Percentiles rank a stretch among this genome's conserved stretches.
Conservation (phyloP, 2,113 vertebrate species). For the Aspidoscelis tigris region DNA sequence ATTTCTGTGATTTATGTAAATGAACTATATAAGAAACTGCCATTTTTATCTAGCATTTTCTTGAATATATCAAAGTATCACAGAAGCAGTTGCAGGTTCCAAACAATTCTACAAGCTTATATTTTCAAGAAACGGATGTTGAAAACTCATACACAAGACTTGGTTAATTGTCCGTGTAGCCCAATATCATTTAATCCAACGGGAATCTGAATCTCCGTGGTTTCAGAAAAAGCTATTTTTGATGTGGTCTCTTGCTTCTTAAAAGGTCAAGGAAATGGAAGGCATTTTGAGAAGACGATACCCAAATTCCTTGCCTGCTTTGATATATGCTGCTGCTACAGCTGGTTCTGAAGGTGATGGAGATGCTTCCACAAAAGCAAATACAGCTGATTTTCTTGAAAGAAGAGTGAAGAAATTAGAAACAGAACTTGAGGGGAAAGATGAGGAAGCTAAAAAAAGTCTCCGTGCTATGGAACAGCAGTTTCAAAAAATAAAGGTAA, state of each 20-base stretch:
- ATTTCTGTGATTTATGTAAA: not conserved
- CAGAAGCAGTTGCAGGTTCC: not conserved
- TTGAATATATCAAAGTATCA: not conserved
- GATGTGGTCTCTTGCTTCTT: constrained; percentile 37
- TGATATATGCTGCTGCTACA: constrained; percentile 87
- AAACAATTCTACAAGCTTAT: not conserved
- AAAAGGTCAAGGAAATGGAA: constrained; percentile 94
- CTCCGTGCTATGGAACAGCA: constrained; percentile 91
- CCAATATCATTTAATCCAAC: not conserved
- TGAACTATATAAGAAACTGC: not conserved
- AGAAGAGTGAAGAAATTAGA: constrained; percentile 88
- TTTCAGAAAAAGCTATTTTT: not conserved
- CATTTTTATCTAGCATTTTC: not conserved
- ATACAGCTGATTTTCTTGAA: constrained; percentile 83
- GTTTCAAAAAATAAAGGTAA: constrained; percentile 91
- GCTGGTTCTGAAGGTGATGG: constrained; percentile 65
- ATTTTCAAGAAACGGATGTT: not conserved
- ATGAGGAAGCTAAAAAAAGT: constrained; percentile 90
- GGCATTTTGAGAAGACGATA: constrained; percentile 85
- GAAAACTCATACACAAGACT: not conserved
- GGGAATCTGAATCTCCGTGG: not conserved
- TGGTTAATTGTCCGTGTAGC: not conserved
- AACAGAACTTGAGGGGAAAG: constrained; percentile 87
- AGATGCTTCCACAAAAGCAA: constrained; percentile 61
- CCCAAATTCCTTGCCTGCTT: constrained; percentile 91